A percentile compares a stretch with the other conserved stretches of the same genome.
phyloP scores from a whole-genome alignment of 1,140 invertebrate species.

The Drosophila miranda region DNA sequence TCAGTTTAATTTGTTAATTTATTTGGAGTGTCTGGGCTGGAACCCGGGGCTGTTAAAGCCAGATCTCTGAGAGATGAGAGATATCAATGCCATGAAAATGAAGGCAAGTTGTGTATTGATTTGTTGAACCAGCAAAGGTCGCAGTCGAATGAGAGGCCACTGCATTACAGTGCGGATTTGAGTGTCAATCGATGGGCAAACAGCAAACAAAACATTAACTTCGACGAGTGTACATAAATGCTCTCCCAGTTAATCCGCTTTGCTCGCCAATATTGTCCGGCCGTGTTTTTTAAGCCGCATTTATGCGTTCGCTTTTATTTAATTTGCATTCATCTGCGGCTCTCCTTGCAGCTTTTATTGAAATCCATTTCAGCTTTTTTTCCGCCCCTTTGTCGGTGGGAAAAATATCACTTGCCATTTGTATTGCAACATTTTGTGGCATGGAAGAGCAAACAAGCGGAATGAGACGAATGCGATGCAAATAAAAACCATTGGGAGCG shows the following conservation, averaged over 20 bases:
- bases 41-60: too few species aligned
- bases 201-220: slow-evolving; percentile 6
- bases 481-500: slow-evolving; percentile 38
- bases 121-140: background rate
- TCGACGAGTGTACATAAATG: slow-evolving; percentile 8
- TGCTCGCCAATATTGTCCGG: slow-evolving; percentile 18
- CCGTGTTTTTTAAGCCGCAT: slow-evolving; percentile 29
- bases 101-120: too few species aligned
- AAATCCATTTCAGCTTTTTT: too few species aligned
- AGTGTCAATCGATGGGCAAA: slow-evolving; percentile 10
- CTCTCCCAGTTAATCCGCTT: slow-evolving; percentile 28
- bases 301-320: slow-evolving; percentile 48
- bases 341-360: background rate
- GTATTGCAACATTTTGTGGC: slow-evolving; percentile 9
- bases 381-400: slow-evolving; percentile 1
- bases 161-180: background rate
- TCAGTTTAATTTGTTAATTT: slow-evolving; percentile 48
- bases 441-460: slow-evolving; percentile 10
- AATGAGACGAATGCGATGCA: slow-evolving; percentile 1
- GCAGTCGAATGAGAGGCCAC: slow-evolving; percentile 20
- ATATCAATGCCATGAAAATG: too few species aligned
- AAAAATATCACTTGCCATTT: slow-evolving; percentile 3
- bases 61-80: too few species aligned
- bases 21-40: slow-evolving; percentile 7
- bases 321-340: slow-evolving; percentile 45